Percentiles rank a stretch among this genome's conserved stretches.
Evolutionary conservation across 1,140 invertebrate species (phyloP).

Genomic region (Diachasmimorpha longicaudata): DNA sequence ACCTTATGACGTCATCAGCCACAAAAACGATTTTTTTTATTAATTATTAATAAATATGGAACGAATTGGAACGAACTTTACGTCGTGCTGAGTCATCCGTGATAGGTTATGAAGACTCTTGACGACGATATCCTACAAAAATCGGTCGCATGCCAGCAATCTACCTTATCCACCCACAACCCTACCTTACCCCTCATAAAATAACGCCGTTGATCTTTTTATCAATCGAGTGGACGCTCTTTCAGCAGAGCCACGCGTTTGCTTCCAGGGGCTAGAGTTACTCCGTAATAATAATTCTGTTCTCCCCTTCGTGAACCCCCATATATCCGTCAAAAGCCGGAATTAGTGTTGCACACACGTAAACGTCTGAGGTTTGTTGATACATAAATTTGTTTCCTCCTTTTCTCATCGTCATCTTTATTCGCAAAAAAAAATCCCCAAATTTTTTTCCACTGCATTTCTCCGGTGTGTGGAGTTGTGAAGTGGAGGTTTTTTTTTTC

Average conservation of each 20-base stretch:
- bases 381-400: background rate
- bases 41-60: too few relatives aligned
- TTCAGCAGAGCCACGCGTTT: background rate
- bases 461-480: background rate
- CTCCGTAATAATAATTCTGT: background rate
- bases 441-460: background rate
- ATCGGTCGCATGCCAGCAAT: too few relatives aligned
- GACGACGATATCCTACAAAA: too few relatives aligned
- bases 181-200: too few relatives aligned
- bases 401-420: background rate
- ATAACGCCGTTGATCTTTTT: background rate
- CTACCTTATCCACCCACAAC: too few relatives aligned
- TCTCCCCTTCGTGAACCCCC: background rate
- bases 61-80: too few relatives aligned
- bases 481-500: too few relatives aligned
- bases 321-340: background rate
- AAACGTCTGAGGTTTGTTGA: background rate
- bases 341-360: background rate
- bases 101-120: too few relatives aligned
- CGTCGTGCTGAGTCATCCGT: too few relatives aligned
- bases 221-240: background rate
- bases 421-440: background rate
- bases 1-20: too few relatives aligned
- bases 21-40: too few relatives aligned
- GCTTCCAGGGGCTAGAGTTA: background rate